phyloP scores from a whole-genome alignment of 2,888 invertebrate species.

The Elaeidobius kamerunicus region DNA sequence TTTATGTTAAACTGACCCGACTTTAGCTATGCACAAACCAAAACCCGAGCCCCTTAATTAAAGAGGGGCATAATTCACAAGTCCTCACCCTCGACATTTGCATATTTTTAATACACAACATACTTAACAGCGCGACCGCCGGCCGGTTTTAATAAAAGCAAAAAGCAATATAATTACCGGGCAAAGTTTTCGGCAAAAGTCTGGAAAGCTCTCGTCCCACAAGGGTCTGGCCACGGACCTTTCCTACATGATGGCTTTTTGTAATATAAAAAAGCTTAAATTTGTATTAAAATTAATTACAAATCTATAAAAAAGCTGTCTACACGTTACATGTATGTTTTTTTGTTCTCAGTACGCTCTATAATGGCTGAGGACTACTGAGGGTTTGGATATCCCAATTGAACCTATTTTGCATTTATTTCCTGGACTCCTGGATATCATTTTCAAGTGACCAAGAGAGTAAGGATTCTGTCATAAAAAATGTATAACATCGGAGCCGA shows the following conservation, averaged over 20 bases:
- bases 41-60: constrained; percentile 24
- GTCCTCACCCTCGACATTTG: constrained; percentile 30
- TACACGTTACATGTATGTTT: no score
- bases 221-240: background rate
- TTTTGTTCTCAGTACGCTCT: no score
- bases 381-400: no score
- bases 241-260: background rate
- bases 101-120: constrained; percentile 33
- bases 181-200: constrained; percentile 27
- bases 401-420: no score
- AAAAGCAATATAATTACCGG: constrained; percentile 29
- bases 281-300: no score
- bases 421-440: no score
- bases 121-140: constrained; percentile 24
- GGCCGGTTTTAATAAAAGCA: constrained; percentile 31
- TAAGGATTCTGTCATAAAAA: constrained; percentile 16
- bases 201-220: background rate
- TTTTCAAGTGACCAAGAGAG: no score
- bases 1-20: background rate
- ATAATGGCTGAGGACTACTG: no score
- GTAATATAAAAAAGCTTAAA: no score
- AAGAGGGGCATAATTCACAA: constrained; percentile 29
- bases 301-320: no score
- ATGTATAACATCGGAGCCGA: constrained; percentile 14
- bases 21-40: constrained; percentile 9